Evolutionary conservation across 2,797 vertebrate species (phyloP).

Genomic region (Varecia variegata): DNA sequence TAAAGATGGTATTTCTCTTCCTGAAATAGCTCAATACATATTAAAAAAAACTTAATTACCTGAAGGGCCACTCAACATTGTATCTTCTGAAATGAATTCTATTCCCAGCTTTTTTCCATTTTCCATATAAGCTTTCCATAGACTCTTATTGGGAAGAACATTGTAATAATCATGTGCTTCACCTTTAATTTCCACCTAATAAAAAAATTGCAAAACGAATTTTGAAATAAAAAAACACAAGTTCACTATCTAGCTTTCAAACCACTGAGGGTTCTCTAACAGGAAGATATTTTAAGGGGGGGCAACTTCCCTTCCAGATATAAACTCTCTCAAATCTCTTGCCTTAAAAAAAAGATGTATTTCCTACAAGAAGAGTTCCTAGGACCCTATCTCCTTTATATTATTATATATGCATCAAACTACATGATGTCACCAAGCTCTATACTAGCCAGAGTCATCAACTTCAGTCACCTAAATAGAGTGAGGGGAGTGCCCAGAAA

Average conservation of each 20-base stretch:
- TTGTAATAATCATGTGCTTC: conserved; percentile 86
- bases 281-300: background rate
- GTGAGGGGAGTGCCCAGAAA: background rate
- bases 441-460: background rate
- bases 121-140: conserved; percentile 86
- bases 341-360: background rate
- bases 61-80: conserved; percentile 82
- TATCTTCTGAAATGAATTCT: conserved; percentile 87
- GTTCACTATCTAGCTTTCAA: conserved; percentile 43
- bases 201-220: conserved; percentile 52
- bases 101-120: conserved; percentile 91
- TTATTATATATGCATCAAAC: background rate
- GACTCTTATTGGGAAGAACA: conserved; percentile 90
- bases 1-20: background rate
- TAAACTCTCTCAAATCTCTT: conserved; percentile 32
- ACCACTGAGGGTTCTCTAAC: background rate
- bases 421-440: background rate
- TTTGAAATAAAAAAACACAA: conserved; percentile 46
- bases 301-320: background rate
- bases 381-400: background rate
- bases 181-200: conserved; percentile 89
- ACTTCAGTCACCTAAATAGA: background rate
- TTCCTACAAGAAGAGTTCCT: background rate
- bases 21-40: background rate
- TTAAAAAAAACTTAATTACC: conserved; percentile 80